A percentile compares a stretch with the other conserved stretches of the same genome.
phyloP scores from a whole-genome alignment of 2,888 invertebrate genomes.

The Chironomus riparius region DNA sequence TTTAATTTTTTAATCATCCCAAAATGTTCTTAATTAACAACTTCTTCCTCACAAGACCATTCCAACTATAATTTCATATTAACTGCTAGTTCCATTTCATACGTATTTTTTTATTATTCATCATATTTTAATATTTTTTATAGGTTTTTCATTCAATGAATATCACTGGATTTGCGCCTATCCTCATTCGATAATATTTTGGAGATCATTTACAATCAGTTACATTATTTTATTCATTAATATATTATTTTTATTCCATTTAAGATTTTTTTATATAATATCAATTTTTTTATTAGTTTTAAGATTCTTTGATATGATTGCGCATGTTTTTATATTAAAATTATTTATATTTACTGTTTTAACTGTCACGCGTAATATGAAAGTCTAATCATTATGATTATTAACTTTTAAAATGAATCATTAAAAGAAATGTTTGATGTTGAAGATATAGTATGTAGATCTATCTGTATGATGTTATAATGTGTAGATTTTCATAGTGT shows the following conservation, averaged over 20 bases:
- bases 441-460: too few relatives aligned
- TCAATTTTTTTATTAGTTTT: background rate
- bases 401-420: background rate
- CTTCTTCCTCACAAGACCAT: too few relatives aligned
- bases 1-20: too few relatives aligned
- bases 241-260: background rate
- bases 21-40: too few relatives aligned
- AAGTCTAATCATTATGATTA: background rate
- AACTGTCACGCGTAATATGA: background rate
- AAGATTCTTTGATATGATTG: conserved; percentile 25
- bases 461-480: too few relatives aligned
- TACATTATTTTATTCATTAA: background rate
- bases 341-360: background rate
- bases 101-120: too few relatives aligned
- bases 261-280: background rate
- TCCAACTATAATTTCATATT: too few relatives aligned
- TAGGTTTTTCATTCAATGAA: background rate
- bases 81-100: too few relatives aligned
- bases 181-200: background rate
- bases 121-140: background rate
- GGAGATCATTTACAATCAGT: background rate
- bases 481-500: too few relatives aligned
- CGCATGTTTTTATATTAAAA: background rate
- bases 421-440: too few relatives aligned
- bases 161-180: background rate